Evolutionary conservation across 2,113 vertebrate species (phyloP), one percentile per base, ranked within the genome.

Genomic region (Apodemus speciosus): DNA sequence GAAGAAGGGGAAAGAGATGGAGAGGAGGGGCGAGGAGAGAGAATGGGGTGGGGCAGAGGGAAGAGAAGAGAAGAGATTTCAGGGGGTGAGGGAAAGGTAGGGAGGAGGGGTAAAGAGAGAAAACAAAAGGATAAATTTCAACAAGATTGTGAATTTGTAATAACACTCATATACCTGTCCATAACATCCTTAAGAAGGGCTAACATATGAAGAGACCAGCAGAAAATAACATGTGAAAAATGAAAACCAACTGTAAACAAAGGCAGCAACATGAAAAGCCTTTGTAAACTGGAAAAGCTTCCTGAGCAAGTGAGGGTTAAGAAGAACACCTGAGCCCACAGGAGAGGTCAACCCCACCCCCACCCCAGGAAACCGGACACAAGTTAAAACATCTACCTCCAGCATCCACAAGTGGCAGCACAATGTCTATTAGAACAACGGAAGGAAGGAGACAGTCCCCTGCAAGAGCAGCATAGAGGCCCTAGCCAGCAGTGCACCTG

Each of bases 381-480:
- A 35, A 35, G 32, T 5, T 38, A 76, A 5, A 35, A 21, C 0
- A 38, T 43, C 60, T 0, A 0, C 2, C 5, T 20, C 20, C 20
- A 43, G 27, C 0, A 38, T 38, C n/a, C 10, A 8, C 18, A n/a
- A n/a, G 43, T 13, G 18, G 2, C 89, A 8, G 9, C 11, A 20
- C 0, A 3, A 27, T 27, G 38, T 77, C 38, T 3, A 32, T n/a
- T 46, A 1, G 1, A 66, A 51, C 32, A 71, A 20, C 15, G 23
- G 7, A 35, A 38, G 8, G 62, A 53, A 32, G 27, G 11, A 32
- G 30, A 27, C 1, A 58, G 2, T 1, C 30, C n/a, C 8, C 2
- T 13, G 27, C 3, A 35, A 79, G 40, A 18, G n/a, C 6, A 0
- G 25, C 6, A 1, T 38, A 11, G 30, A 53, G 51, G 77, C 0